Percentiles rank a stretch among this genome's conserved stretches.
Conservation (phyloP, 1,140 invertebrate genomes). For the Drosophila funebris region DNA sequence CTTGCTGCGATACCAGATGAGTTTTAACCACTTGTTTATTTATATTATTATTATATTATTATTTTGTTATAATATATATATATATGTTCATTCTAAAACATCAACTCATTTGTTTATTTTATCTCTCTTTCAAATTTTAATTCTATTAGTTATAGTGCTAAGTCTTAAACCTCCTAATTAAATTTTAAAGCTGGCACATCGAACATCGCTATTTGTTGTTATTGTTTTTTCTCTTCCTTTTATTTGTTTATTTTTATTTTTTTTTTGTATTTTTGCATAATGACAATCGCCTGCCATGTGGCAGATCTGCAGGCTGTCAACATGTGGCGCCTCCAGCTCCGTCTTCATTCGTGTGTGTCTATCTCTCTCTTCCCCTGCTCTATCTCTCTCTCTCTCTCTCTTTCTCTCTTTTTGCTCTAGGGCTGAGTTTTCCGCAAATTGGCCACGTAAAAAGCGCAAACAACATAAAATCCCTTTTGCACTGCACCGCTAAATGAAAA, state of each 20-base stretch:
- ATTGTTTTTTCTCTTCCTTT: slow-evolving; percentile 15
- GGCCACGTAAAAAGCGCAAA: slow-evolving; percentile 46
- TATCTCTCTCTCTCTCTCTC: background rate
- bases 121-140: background rate
- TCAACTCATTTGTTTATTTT: background rate
- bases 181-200: slow-evolving; percentile 21
- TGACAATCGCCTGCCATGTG: slow-evolving; percentile 13
- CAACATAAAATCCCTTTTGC: slow-evolving; percentile 14
- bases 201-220: slow-evolving; percentile 1
- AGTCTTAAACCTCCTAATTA: slow-evolving; percentile 18
- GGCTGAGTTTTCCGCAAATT: slow-evolving; percentile 45
- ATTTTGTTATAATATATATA: too few relatives aligned
- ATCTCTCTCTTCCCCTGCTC: background rate
- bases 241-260: background rate
- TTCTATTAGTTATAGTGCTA: background rate
- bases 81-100: too few relatives aligned
- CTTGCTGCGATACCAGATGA: too few relatives aligned
- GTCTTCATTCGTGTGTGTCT: background rate
- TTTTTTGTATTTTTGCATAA: slow-evolving; percentile 8
- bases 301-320: slow-evolving; percentile 47
- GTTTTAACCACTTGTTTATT: too few relatives aligned
- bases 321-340: slow-evolving; percentile 52
- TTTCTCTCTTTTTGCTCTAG: background rate
- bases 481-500: slow-evolving; percentile 52
- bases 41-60: too few relatives aligned